Evolutionary conservation across 2,113 vertebrate species (phyloP).

Genomic region (Nymphicus hollandicus): DNA sequence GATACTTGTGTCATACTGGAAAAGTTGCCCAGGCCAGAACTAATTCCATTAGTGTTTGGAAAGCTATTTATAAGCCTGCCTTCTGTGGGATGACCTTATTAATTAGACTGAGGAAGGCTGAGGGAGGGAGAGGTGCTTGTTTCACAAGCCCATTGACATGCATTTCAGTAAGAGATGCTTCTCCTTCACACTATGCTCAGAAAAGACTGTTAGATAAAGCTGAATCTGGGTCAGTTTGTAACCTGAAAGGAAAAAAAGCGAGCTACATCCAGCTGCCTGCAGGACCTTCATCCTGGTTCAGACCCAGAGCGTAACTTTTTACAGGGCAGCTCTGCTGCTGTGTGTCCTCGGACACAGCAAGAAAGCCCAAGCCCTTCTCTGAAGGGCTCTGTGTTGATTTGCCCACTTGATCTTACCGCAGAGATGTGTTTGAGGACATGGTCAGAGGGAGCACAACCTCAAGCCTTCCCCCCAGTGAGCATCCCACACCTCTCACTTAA

Average conservation of each 20-base stretch:
- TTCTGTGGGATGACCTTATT: slow-evolving; percentile 45
- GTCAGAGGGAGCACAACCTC: background rate
- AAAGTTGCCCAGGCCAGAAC: slow-evolving; percentile 39
- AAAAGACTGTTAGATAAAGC: background rate
- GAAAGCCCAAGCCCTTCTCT: background rate
- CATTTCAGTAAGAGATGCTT: background rate
- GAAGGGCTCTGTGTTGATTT: background rate
- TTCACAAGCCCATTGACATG: background rate
- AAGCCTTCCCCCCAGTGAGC: background rate
- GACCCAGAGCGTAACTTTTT: background rate
- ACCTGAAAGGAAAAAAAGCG: background rate
- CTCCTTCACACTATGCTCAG: background rate
- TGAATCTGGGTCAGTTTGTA: slow-evolving; percentile 17
- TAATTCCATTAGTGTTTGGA: slow-evolving; percentile 61
- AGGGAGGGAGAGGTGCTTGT: background rate
- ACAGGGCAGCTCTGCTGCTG: background rate
- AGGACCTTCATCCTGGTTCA: background rate
- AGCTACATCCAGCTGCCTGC: background rate
- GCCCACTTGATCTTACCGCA: background rate
- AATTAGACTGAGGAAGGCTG: background rate
- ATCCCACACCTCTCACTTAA: background rate
- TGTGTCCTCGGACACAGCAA: fast-evolving
- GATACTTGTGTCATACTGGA: slow-evolving; percentile 45
- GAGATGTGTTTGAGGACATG: background rate
- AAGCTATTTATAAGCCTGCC: slow-evolving; percentile 62